Base-by-base conservation (phyloP, 2,797 vertebrate genomes). In the Eutrigla gurnardus region DNA sequence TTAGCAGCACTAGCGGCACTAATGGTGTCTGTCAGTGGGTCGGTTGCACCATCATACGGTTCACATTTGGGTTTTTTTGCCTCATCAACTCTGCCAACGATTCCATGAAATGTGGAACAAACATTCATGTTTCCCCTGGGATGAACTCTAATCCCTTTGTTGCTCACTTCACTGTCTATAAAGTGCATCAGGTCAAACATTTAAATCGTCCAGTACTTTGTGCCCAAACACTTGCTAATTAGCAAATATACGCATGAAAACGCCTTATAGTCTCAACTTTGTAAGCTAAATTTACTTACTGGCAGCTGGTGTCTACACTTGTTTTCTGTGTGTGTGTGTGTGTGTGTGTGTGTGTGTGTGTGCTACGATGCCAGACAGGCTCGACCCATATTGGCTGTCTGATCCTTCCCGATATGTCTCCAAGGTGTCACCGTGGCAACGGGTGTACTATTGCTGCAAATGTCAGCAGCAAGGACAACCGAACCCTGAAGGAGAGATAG, bases 351-450 rank as follows among this genome's bases (percentile, higher is more conserved):
- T 52, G 33, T 60, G 54, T 52, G 33, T 60, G 54, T 5, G 52
- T 35, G 49, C 62, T 14, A 63, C 70, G 47, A 77, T 68, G 60
- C 75, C 77, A 78, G 80, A 84, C 62, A 55, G 65, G 74, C 68
- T 72, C 83, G 88, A 91, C 88, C 88, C 87, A 90, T 80, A 91
- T 86, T 57, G 76, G 78, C 75, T 32, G 77, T 77, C 69, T 85
- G 70, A 85, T 78, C 65, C 6, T 18, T 52, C 78, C 70, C 6
- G 36, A 80, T 72, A 76, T 55, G 68, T 85, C 78, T 84, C 84
- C 75, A 73, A 89, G 84, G 87, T 86, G 88, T 91, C 77, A 53
- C 88, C 66, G 32, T 75, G 64, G 90, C 76, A 87, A 90, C 84
- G 33, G 75, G 70, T 75, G 68, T 85, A 83, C 76, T 37, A 85